Evolutionary conservation across 1,140 invertebrate genomes (phyloP).

Genomic region (Bombus sylvicola): DNA sequence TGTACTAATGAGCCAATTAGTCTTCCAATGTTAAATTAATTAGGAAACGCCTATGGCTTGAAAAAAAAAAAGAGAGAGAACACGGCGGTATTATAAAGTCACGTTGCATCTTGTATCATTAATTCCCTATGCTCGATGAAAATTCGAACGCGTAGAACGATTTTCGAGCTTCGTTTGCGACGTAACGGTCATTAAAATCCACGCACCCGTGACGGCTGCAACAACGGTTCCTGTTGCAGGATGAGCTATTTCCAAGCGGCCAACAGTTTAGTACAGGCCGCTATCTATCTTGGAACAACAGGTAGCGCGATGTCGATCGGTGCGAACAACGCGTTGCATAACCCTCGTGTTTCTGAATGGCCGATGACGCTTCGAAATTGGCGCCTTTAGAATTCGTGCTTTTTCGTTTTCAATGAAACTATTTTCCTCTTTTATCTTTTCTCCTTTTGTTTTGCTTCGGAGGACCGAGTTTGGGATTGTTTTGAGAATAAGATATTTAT

Average conservation of each 20-base stretch:
- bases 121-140: neutral
- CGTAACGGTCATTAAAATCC: constrained; percentile 48
- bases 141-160: neutral
- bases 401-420: neutral
- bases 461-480: neutral
- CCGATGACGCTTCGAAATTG: neutral
- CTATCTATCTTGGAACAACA: neutral
- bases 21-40: constrained; percentile 5
- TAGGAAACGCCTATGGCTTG: neutral
- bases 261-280: neutral
- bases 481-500: neutral
- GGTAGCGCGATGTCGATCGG: neutral
- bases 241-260: constrained; percentile 7
- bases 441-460: neutral
- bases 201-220: constrained; percentile 25
- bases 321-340: neutral
- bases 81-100: neutral
- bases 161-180: constrained; percentile 33
- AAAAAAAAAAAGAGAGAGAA: neutral
- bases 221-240: constrained; percentile 44
- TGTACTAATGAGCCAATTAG: constrained; percentile 23
- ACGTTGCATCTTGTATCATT: constrained; percentile 15
- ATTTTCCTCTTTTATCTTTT: neutral
- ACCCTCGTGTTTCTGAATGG: neutral
- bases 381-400: neutral